Percentiles rank a stretch among this genome's conserved stretches.
Evolutionary conservation across 1,140 invertebrate species (phyloP).

Genomic region (Saccostrea echinata): DNA sequence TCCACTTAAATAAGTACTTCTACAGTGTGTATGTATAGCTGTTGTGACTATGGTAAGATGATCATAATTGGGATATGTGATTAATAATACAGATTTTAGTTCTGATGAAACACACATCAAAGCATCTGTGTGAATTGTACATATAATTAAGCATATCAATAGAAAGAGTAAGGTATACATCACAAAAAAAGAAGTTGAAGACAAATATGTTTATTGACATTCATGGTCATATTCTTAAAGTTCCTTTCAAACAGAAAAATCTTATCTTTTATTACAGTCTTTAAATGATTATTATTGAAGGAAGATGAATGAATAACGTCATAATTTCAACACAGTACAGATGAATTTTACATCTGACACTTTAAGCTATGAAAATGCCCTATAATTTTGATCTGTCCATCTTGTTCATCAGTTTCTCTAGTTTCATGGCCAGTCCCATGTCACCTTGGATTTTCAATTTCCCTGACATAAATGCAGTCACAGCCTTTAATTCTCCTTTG

Average conservation of each 20-base stretch:
- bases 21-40: too few relatives aligned
- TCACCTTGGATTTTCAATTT: constrained; percentile 97
- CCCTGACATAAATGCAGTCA: constrained; percentile 96
- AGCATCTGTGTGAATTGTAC: too few relatives aligned
- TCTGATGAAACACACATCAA: too few relatives aligned
- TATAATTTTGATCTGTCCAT: constrained; percentile 82
- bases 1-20: too few relatives aligned
- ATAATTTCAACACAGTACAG: not conserved
- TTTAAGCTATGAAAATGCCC: not conserved
- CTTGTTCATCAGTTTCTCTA: constrained; percentile 94
- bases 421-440: constrained; percentile 95
- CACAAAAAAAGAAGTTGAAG: too few relatives aligned
- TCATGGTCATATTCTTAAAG: too few relatives aligned
- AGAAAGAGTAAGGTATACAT: too few relatives aligned
- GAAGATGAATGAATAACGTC: not conserved
- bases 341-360: not conserved
- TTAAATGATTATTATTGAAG: not conserved
- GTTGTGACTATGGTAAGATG: too few relatives aligned
- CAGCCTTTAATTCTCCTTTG: constrained; percentile 91
- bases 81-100: too few relatives aligned
- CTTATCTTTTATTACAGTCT: not conserved
- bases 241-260: not conserved
- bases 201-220: too few relatives aligned
- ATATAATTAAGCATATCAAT: too few relatives aligned
- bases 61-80: too few relatives aligned